These are phyloP conservation scores for Caenorhabditis inopinata DNA, from an alignment of 1,140 invertebrate genomes.

Conservation along the genomic window DNA sequence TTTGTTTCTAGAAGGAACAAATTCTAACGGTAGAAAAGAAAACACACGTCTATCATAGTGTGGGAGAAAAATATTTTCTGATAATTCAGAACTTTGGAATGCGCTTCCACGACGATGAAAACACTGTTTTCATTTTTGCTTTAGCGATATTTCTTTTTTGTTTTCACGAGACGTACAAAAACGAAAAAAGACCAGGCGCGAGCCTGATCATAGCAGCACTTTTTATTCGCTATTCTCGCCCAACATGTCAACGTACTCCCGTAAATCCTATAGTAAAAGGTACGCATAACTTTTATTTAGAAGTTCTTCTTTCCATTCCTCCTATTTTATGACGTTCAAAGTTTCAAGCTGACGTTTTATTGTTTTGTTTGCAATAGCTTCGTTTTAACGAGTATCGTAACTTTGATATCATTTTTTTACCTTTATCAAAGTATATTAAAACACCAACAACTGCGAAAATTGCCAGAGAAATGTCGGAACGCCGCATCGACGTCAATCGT, in stretches of 20 bases:
- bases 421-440: neutral
- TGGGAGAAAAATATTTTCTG: neutral
- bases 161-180: slow-evolving; percentile 21
- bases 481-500: slow-evolving; percentile 78
- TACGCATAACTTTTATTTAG: neutral
- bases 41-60: neutral
- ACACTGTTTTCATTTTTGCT: neutral
- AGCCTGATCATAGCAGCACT: neutral
- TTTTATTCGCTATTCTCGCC: neutral
- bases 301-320: neutral
- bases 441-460: neutral
- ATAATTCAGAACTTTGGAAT: slow-evolving; percentile 34
- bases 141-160: neutral
- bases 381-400: neutral
- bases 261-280: neutral
- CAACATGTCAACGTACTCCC: neutral
- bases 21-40: neutral
- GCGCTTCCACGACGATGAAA: slow-evolving; percentile 4
- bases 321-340: neutral
- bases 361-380: slow-evolving; percentile 11
- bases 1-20: neutral
- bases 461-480: slow-evolving; percentile 30
- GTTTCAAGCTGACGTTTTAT: neutral
- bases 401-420: slow-evolving; percentile 9
- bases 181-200: neutral